These are phyloP conservation scores for Microctenopoma stevenorrisi DNA, from an alignment of 2,797 vertebrate genomes.

Conservation along the genomic window DNA sequence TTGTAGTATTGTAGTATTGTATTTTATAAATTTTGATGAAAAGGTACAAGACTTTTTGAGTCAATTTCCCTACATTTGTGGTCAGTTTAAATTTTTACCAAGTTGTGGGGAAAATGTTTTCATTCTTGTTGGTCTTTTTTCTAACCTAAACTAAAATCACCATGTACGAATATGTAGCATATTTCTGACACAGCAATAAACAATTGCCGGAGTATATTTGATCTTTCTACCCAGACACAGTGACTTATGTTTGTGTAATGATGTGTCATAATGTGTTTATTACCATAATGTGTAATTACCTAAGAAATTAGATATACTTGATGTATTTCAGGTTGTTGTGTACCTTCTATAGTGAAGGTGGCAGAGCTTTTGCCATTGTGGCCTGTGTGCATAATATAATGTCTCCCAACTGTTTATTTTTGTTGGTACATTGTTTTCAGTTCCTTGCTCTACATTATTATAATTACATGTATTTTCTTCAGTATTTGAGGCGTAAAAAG, in stretches of 20 bases:
- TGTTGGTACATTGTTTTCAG: conserved; percentile 6
- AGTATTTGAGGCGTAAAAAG: conserved; percentile 20
- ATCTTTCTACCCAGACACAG: neutral
- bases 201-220: neutral
- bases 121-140: neutral
- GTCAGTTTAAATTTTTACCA: neutral
- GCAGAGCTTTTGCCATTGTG: neutral
- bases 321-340: conserved; percentile 8
- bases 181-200: neutral
- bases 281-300: neutral
- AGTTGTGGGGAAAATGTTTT: neutral
- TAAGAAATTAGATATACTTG: conserved; percentile 1
- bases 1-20: neutral
- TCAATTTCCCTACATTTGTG: neutral
- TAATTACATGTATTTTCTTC: conserved; percentile 6
- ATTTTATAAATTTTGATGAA: conserved; percentile 8
- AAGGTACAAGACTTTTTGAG: neutral
- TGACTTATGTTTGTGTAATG: neutral
- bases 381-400: conserved; percentile 13
- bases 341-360: conserved; percentile 15
- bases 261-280: conserved; percentile 1
- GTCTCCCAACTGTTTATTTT: conserved; percentile 26
- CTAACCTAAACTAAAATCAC: neutral
- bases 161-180: neutral
- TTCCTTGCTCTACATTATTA: conserved; percentile 9